These are phyloP conservation scores for Andrena dorsata DNA, from an alignment of 2,888 invertebrate species.

Conservation along the genomic window DNA sequence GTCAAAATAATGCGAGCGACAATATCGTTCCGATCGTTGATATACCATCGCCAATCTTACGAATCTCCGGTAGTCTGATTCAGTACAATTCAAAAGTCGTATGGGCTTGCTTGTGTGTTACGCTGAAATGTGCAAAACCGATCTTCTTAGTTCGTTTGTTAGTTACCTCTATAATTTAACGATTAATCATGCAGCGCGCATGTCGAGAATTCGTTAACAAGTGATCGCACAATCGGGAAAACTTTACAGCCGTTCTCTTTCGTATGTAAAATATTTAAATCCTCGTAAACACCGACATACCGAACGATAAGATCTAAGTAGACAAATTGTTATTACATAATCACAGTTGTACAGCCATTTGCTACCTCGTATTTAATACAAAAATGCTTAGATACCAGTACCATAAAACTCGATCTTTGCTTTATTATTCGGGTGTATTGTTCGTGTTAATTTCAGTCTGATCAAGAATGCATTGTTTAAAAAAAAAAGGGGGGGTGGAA, in stretches of 20 bases:
- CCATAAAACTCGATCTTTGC: constrained; percentile 23
- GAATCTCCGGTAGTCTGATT: background rate
- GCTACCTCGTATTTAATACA: constrained; percentile 73
- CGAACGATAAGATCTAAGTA: constrained; percentile 54
- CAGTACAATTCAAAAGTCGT: constrained; percentile 44
- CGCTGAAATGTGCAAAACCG: constrained; percentile 11
- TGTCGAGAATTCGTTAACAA: constrained; percentile 19
- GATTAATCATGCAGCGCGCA: constrained; percentile 20
- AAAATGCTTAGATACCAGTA: constrained; percentile 65
- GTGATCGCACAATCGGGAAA: constrained; percentile 33
- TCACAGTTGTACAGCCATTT: constrained; percentile 76
- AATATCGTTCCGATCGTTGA: background rate
- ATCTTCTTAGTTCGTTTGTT: background rate
- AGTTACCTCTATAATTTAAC: constrained; percentile 11
- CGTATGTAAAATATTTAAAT: constrained; percentile 60
- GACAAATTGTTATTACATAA: constrained; percentile 65
- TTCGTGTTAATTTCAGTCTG: constrained; percentile 47
- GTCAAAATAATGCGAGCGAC: constrained; percentile 52
- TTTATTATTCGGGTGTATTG: background rate
- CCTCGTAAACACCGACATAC: constrained; percentile 49
- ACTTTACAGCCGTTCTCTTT: constrained; percentile 45
- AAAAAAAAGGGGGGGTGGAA: background rate
- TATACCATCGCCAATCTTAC: constrained; percentile 4
- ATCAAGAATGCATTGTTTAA: constrained; percentile 18
- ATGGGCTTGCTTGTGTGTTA: constrained; percentile 55